Percentiles rank a stretch among this genome's conserved stretches.
Evolutionary conservation across 2,113 vertebrate species (phyloP).

Genomic region (Acinonyx jubatus): DNA sequence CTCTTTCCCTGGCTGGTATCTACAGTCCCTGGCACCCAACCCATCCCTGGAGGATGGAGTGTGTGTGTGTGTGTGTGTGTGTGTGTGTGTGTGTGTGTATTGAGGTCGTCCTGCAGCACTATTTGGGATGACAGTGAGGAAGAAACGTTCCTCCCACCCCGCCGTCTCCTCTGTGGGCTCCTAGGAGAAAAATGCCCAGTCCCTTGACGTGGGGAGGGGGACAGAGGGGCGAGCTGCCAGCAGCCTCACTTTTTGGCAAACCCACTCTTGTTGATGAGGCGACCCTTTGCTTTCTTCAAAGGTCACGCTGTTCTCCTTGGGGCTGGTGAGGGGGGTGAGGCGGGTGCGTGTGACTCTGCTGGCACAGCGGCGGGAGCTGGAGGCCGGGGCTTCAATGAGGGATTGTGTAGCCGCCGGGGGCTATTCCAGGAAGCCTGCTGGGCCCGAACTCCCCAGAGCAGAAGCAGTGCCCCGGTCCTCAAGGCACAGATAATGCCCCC

Average conservation of each 20-base stretch:
- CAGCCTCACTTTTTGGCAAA: constrained; percentile 43
- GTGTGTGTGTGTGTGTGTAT: background rate
- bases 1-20: background rate
- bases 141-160: background rate
- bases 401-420: background rate
- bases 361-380: background rate
- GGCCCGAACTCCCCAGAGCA: background rate
- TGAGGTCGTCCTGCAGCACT: background rate
- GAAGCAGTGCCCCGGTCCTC: background rate
- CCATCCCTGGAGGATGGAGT: rapidly evolving
- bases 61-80: background rate
- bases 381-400: background rate
- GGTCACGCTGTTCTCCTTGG: constrained; percentile 56
- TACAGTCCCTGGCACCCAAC: background rate
- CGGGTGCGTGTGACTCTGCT: constrained; percentile 17
- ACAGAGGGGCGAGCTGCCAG: background rate
- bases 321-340: background rate
- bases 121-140: background rate
- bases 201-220: background rate
- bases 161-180: background rate
- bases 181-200: background rate
- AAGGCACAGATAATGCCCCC: background rate
- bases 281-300: constrained; percentile 45
- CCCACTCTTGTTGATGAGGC: background rate
- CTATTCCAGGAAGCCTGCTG: background rate